Conservation (phyloP, 1,140 invertebrate genomes). For the Daktulosphaira vitifoliae region DNA sequence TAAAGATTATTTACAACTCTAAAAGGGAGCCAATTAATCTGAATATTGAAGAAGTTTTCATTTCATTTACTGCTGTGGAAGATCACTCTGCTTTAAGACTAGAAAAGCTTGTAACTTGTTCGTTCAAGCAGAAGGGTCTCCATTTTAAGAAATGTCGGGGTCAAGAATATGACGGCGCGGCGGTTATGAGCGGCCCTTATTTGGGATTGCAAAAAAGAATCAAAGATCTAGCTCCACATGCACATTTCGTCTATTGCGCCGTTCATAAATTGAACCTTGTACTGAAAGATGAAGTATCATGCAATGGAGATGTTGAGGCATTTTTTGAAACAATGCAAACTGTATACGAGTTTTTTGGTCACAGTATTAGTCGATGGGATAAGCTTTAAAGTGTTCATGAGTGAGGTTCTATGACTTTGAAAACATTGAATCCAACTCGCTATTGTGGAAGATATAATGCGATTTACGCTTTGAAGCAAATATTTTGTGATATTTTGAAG, state of each 20-base stretch:
- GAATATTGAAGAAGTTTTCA: constrained; percentile 1
- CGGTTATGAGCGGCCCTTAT: constrained; percentile 34
- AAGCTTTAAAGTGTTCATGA: not conserved
- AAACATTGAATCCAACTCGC: not conserved
- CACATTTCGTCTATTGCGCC: constrained; percentile 36
- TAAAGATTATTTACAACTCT: not conserved
- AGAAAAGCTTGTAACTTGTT: not conserved
- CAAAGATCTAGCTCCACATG: constrained; percentile 36
- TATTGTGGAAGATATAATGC: not conserved
- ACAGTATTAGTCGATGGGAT: not conserved
- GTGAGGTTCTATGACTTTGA: not conserved
- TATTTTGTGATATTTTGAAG: not conserved
- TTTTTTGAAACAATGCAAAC: not conserved
- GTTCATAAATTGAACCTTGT: constrained; percentile 37
- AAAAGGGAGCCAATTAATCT: not conserved
- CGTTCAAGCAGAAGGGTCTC: not conserved
- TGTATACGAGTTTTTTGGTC: not conserved
- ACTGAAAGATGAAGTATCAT: not conserved
- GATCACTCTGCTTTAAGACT: not conserved
- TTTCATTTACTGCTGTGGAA: not conserved
- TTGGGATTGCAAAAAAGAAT: constrained; percentile 37
- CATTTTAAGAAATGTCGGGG: not conserved
- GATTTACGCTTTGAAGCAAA: not conserved
- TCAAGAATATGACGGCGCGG: constrained; percentile 20
- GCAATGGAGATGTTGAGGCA: not conserved